Base-by-base conservation (phyloP, 2,888 invertebrate species). In the Tetragonula carbonaria region DNA sequence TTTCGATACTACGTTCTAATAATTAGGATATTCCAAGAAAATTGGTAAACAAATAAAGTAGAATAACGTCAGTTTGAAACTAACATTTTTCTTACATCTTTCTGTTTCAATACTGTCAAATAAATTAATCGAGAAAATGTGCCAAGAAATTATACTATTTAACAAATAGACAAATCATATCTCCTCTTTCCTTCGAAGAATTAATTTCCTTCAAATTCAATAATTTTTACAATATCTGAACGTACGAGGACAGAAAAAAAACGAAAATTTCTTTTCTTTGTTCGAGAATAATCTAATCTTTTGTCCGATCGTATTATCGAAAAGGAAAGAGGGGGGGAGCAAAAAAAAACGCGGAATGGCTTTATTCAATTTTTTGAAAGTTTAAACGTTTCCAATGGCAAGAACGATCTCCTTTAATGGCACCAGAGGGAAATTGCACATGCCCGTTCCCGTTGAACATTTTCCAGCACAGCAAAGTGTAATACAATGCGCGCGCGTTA, bases 401-500 rank as follows among this genome's bases (percentile, higher is more conserved):
- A 23, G 45, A n/a, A 14, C 0, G 73, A 66, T 55, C 65, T 38
- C 18, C 18, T 55, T 74, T 66, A 38, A 74, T 33, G 21, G 16
- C 51, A n/a, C 63, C 63, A 5, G 18, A 23, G 38, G 74, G 45
- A 62, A 51, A 68, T 68, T 55, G 72, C 45, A 51, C n/a, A 51
- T 21, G 57, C 18, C 23, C 13, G 38, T 63, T 28, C 63, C 57
- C 59, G 62, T 73, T 53, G 72, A 81, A 78, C 73, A 62, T 78
- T 78, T 45, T 78, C 75, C 16, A 62, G 45, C 72, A 8, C 63
- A 6, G 8, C 67, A 11, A 33, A 45, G 33, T 62, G 68, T 80
- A 68, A 66, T 80, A 62, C 74, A 71, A 82, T 62, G 55, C 28
- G 63, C 28, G 63, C 67, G 62, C 68, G 68, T 78, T 81, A 81